A percentile compares a stretch with the other conserved stretches of the same genome.
These are phyloP conservation scores for Hydropsyche tenuis DNA, from an alignment of 1,140 invertebrate genomes.

Conservation along the genomic window DNA sequence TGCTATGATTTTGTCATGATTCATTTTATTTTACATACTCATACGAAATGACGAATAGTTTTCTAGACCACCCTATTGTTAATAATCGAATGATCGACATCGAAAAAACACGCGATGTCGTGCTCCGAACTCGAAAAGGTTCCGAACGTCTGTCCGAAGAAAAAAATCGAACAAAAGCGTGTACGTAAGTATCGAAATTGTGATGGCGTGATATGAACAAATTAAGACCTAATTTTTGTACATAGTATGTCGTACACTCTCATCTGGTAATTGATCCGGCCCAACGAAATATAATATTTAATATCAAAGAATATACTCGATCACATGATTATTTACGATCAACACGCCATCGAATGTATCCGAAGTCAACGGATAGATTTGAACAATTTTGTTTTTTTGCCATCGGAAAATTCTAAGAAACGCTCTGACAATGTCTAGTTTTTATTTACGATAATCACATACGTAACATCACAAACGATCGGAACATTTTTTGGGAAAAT, in stretches of 20 bases:
- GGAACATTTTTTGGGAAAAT: no score
- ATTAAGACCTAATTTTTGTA: conserved; percentile 35
- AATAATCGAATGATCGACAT: conserved; percentile 34
- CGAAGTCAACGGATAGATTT: not conserved
- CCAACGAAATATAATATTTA: conserved; percentile 19
- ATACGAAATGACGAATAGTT: not conserved
- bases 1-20: no score
- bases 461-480: no score
- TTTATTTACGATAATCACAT: no score
- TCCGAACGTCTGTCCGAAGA: conserved; percentile 28
- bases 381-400: no score
- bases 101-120: conserved; percentile 37
- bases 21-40: no score
- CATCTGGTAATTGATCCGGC: conserved; percentile 43
- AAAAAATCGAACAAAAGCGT: conserved; percentile 32
- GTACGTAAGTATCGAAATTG: conserved; percentile 42
- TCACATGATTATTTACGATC: conserved; percentile 36
- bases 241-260: conserved; percentile 34
- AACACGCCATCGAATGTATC: conserved; percentile 30
- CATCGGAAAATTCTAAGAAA: no score
- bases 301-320: conserved; percentile 37
- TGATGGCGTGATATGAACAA: conserved; percentile 43
- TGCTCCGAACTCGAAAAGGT: conserved; percentile 31
- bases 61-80: conserved; percentile 9
- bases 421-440: no score